Conservation (phyloP, 2,797 vertebrate genomes). For the Darevskia nairensis region DNA sequence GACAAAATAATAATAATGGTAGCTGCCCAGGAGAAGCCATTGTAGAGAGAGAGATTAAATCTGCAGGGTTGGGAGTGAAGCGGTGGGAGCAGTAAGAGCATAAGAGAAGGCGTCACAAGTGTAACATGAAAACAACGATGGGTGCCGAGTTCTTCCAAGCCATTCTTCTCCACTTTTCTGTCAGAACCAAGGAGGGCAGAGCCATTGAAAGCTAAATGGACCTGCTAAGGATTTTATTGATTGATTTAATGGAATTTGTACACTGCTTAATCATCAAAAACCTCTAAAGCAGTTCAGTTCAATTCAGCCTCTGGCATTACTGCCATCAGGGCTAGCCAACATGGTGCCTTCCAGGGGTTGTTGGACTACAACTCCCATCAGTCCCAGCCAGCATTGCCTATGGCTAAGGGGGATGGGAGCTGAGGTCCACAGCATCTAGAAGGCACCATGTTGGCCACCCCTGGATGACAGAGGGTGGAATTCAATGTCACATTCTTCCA, state of each 20-base stretch:
- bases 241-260: not conserved
- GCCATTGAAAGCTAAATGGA: not conserved
- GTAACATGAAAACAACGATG: slow-evolving; percentile 33
- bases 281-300: too few relatives aligned
- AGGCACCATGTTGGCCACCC: too few relatives aligned
- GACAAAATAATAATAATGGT: slow-evolving; percentile 17
- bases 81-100: not conserved
- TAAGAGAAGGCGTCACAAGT: slow-evolving; percentile 38
- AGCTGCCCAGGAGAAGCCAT: not conserved
- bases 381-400: too few relatives aligned
- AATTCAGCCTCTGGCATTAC: too few relatives aligned
- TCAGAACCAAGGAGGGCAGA: slow-evolving; percentile 39
- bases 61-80: not conserved
- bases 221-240: not conserved
- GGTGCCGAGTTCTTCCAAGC: slow-evolving; percentile 55
- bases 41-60: slow-evolving; percentile 27
- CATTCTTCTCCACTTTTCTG: slow-evolving; percentile 41
- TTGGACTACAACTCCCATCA: too few relatives aligned
- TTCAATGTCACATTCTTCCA: too few relatives aligned
- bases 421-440: too few relatives aligned
- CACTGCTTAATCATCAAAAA: too few relatives aligned
- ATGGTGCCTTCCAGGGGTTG: too few relatives aligned
- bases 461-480: too few relatives aligned
- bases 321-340: too few relatives aligned
- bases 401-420: too few relatives aligned